Percentiles rank a stretch among this genome's conserved stretches.
phyloP scores from a whole-genome alignment of 2,113 vertebrate species.

The Ictalurus punctatus region DNA sequence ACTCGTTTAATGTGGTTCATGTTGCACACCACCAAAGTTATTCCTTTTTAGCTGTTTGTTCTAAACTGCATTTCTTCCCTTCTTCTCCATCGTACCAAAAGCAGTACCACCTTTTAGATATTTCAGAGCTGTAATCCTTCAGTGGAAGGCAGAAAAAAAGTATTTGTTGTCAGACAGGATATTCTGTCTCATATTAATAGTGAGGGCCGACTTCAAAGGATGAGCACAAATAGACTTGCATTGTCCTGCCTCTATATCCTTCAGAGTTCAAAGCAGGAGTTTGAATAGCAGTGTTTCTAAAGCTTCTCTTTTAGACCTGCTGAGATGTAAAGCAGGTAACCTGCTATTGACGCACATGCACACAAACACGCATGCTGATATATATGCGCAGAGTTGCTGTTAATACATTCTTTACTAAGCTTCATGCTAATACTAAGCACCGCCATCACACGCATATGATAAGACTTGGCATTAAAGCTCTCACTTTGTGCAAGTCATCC shows the following conservation, averaged over 20 bases:
- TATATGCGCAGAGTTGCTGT: slow-evolving; percentile 56
- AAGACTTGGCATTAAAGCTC: slow-evolving; percentile 16
- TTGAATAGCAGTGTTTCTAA: slow-evolving; percentile 75
- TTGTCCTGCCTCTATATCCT: slow-evolving; percentile 79
- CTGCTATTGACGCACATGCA: slow-evolving; percentile 62
- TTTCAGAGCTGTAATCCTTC: slow-evolving; percentile 55
- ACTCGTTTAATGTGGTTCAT: slow-evolving; percentile 72
- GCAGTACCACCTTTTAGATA: slow-evolving; percentile 64
- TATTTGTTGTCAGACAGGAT: slow-evolving; percentile 72
- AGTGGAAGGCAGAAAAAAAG: slow-evolving; percentile 58
- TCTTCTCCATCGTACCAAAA: slow-evolving; percentile 34
- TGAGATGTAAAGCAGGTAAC: slow-evolving; percentile 72
- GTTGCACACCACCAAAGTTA: slow-evolving; percentile 60
- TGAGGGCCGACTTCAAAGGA: slow-evolving; percentile 79
- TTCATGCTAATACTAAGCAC: slow-evolving; percentile 66
- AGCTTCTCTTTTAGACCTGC: slow-evolving; percentile 70
- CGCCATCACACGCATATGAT: slow-evolving; percentile 13
- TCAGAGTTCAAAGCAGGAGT: slow-evolving; percentile 77
- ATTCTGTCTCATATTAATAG: slow-evolving; percentile 77
- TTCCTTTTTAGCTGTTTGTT: slow-evolving; percentile 70
- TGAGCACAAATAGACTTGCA: slow-evolving; percentile 74
- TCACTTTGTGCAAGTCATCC: slow-evolving; percentile 21
- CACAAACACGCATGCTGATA: slow-evolving; percentile 30
- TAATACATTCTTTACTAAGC: slow-evolving; percentile 53
- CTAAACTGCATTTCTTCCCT: slow-evolving; percentile 49